Base-by-base conservation (phyloP, 2,797 vertebrate species). In the Huso huso region DNA sequence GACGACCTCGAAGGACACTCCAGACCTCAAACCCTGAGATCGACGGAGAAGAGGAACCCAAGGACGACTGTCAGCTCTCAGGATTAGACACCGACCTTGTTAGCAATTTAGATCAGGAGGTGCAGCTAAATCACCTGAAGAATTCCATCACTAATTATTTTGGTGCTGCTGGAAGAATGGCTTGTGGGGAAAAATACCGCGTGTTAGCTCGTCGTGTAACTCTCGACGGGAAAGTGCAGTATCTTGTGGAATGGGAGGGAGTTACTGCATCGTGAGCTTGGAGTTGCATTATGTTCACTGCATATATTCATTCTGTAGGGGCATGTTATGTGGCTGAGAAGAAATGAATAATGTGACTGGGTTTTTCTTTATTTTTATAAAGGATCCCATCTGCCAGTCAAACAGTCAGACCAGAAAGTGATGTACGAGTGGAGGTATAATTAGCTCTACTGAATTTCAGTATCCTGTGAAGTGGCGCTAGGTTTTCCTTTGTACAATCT, bases 71-170 rank as follows among this genome's bases (percentile, higher is more conserved):
- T 74, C 83, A 89, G 3, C 91, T 93, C 64, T 90, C 93, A 58
- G 90, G 93, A 83, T 90, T 95, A 71, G 92, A 93, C 82, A 85
- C 92, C 72, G 93, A 97, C 85, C 94, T 99, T 80, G 88, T 96
- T 72, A 95, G 95, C 74, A 92, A 93, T 77, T 89, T 95, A 87
- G 92, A 95, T 86, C 93, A 95, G 73, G 93, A 93, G 76, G 87
- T 91, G 69, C 95, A 99, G 79, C 91, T 98, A 72, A 94, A 92
- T 83, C 94, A 96, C 83, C 92, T 99, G 66, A 96, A 95, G 82
- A 98, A 89, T 89, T 98, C 96, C 1, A 99, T 98, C 81, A 98
- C 93, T 85, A 96, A 89, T 86, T 99, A 99, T 70, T 99, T 99
- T 69, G 96, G 96, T 77, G 93, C 95, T 64, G 95, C 96, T 2